Evolutionary conservation across 1,140 invertebrate species (phyloP), one percentile per base, ranked within the genome.

Genomic region (Cherax destructor): DNA sequence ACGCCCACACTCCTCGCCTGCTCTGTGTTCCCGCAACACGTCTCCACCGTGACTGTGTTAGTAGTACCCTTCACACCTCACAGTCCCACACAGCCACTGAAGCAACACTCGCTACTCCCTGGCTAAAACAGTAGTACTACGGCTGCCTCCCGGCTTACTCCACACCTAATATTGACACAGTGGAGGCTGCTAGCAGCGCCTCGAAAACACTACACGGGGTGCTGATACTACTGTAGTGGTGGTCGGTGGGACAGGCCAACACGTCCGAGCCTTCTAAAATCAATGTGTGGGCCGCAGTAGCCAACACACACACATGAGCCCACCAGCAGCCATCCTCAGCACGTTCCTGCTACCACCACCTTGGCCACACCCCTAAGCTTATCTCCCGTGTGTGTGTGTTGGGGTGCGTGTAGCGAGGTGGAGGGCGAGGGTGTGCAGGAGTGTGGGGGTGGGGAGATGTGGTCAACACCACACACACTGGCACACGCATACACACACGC

Each of bases 41-140:
- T 80, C 80, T 83, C 80, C 80, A 81, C 80, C n/a, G 78, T 89
- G 78, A 78, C 65, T 50, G n/a, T 10, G n/a, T 13, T 69, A 21
- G 21, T 50, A 4, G 13, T 24, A 59, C 49, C 41, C 61, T 24
- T 69, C 83, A 24, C 61, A 16, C 47, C 61, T 13, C 21, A 7
- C 69, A 4, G 7, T 16, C 47, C 50, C 18, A 41, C 30, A 41
- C 30, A 41, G 30, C 30, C 69, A 56, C 72, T 21, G 47, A 56
- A 5, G 11, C 61, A 65, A 65, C 50, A 74, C 21, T 56, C 13
- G 74, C 30, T 7, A 6, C 4, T 18, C 47, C 21, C 5, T 49
- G 21, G 13, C 16, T 65, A 41, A 41, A 41, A 41, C 30, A 41
- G 30, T 41, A 41, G 56, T 18, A 65, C 61, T 21, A 21, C 21